Evolutionary conservation across 2,888 invertebrate genomes (phyloP).

Genomic region (Caenorhabditis macrosperma): DNA sequence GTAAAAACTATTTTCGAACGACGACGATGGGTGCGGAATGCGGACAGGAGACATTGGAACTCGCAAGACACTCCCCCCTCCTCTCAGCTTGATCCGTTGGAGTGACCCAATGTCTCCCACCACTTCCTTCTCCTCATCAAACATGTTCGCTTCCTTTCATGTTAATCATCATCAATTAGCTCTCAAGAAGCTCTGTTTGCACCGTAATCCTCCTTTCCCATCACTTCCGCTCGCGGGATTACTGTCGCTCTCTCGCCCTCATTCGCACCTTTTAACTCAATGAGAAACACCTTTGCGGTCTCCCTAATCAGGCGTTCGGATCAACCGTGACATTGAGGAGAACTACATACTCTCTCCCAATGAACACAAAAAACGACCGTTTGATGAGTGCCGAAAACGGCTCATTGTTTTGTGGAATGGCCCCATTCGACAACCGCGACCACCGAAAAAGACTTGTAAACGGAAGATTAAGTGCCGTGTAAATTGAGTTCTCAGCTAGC

Average conservation of each 20-base stretch:
- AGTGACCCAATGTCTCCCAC: background rate
- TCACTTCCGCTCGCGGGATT: slow-evolving; percentile 43
- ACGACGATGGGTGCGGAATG: background rate
- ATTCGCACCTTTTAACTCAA: background rate
- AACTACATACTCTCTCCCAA: background rate
- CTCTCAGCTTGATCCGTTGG: no score
- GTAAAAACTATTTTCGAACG: slow-evolving; percentile 16
- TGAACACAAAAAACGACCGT: slow-evolving; percentile 44
- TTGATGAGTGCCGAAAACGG: slow-evolving; percentile 56
- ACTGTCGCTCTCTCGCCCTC: slow-evolving; percentile 4
- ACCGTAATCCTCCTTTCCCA: slow-evolving; percentile 45
- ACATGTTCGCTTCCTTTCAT: slow-evolving; percentile 25
- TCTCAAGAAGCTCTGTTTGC: slow-evolving; percentile 16
- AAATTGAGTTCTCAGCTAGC: slow-evolving; percentile 49
- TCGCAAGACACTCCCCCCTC: no score
- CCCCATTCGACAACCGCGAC: slow-evolving; percentile 38
- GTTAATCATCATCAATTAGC: slow-evolving; percentile 38
- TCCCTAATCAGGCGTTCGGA: slow-evolving; percentile 52
- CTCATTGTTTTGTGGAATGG: slow-evolving; percentile 55
- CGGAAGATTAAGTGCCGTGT: slow-evolving; percentile 48
- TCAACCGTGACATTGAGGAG: slow-evolving; percentile 40
- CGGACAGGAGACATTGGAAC: background rate
- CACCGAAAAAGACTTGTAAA: slow-evolving; percentile 36
- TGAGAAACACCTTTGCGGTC: slow-evolving; percentile 32
- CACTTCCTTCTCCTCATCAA: background rate